These are phyloP conservation scores for Psephotus haematonotus DNA, from an alignment of 2,113 vertebrate species.

Conservation along the genomic window DNA sequence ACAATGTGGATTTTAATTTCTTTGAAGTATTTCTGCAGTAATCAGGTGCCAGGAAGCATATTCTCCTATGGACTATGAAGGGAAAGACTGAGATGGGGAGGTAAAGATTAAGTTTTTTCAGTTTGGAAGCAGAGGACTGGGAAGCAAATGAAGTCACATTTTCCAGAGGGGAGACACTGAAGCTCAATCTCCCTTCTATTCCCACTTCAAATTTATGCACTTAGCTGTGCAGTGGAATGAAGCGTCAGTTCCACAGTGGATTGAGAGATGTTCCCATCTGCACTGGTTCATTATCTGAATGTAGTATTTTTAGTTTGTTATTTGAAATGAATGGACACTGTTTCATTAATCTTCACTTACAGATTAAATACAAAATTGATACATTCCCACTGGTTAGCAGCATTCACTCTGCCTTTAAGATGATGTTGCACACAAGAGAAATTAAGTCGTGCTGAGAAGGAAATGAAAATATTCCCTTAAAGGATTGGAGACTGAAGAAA, in stretches of 20 bases:
- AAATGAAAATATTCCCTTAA: neutral
- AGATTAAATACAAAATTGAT: neutral
- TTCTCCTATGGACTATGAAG: neutral
- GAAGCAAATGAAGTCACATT: neutral
- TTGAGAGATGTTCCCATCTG: neutral
- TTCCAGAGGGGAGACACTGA: neutral
- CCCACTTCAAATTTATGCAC: neutral
- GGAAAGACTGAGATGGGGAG: neutral
- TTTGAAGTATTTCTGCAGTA: neutral
- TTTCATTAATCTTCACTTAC: neutral
- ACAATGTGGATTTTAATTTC: neutral
- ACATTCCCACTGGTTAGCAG: neutral
- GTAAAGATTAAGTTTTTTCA: neutral
- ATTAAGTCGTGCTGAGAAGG: neutral
- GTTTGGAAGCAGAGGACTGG: neutral
- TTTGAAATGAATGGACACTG: neutral
- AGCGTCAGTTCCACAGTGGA: neutral
- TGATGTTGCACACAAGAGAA: neutral
- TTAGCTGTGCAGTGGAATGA: neutral
- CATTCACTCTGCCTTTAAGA: neutral
- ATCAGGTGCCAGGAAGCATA: neutral
- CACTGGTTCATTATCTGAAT: neutral
- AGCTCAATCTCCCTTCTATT: neutral
- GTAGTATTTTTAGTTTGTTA: neutral
- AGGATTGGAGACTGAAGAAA: neutral